Percentiles rank a stretch among this genome's conserved stretches.
Evolutionary conservation across 2,113 vertebrate genomes (phyloP).

Genomic region (Notechis scutatus): DNA sequence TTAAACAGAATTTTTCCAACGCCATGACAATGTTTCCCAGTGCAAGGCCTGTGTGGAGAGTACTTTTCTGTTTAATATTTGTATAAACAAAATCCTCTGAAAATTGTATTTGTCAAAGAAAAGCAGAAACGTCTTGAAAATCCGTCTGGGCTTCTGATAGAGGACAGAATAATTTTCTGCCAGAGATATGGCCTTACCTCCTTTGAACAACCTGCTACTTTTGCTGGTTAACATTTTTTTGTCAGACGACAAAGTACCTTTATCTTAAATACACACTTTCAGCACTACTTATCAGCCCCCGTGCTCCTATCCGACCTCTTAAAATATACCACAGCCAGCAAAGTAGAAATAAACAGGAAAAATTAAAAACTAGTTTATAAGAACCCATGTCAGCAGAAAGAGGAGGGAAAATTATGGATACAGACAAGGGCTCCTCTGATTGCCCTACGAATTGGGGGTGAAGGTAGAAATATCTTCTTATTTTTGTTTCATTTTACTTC

Average conservation of each 20-base stretch:
- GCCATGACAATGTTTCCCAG: slow-evolving; percentile 9
- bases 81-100: slow-evolving; percentile 8
- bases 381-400: slow-evolving; percentile 42
- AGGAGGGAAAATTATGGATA: slow-evolving; percentile 1
- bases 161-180: slow-evolving; percentile 20
- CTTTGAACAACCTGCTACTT: slow-evolving; percentile 26
- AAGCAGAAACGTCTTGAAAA: background rate
- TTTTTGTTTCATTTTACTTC: no score
- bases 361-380: slow-evolving; percentile 50
- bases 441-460: background rate
- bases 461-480: background rate
- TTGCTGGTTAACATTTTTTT: slow-evolving; percentile 35
- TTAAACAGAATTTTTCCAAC: slow-evolving; percentile 7
- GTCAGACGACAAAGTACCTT: slow-evolving; percentile 20
- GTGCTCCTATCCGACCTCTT: slow-evolving; percentile 37
- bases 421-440: background rate
- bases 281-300: slow-evolving; percentile 31
- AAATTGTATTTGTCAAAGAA: slow-evolving; percentile 27
- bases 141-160: background rate
- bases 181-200: background rate
- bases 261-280: slow-evolving; percentile 49
- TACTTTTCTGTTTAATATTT: slow-evolving; percentile 34
- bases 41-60: background rate
- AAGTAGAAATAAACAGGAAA: slow-evolving; percentile 55
- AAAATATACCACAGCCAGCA: slow-evolving; percentile 40